Evolutionary conservation across 2,797 vertebrate genomes (phyloP).

Genomic region (Rousettus madagascariensis): DNA sequence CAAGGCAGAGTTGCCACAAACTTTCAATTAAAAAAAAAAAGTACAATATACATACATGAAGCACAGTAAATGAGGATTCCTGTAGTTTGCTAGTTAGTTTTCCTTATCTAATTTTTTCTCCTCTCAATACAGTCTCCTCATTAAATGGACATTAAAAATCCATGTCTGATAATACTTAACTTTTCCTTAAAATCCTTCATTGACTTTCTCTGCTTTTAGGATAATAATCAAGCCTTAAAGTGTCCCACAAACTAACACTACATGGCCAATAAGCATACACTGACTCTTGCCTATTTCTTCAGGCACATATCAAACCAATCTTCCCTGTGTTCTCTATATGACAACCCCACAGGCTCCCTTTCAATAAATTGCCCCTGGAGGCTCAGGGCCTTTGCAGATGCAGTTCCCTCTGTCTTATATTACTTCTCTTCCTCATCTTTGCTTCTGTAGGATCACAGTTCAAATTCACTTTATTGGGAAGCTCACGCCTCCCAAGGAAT

Average conservation of each 20-base stretch:
- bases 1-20: background rate
- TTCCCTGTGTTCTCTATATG: background rate
- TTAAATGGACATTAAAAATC: background rate
- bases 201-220: background rate
- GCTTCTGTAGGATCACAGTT: background rate
- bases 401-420: background rate
- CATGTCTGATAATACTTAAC: background rate
- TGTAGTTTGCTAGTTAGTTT: background rate
- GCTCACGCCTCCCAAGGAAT: background rate
- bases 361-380: background rate
- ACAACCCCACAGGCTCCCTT: background rate
- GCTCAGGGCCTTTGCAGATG: background rate
- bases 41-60: background rate
- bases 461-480: background rate
- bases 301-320: background rate
- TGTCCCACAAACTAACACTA: background rate
- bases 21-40: background rate
- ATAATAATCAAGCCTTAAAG: background rate
- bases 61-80: background rate
- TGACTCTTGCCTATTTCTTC: background rate
- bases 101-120: background rate
- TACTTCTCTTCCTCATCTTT: background rate
- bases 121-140: background rate
- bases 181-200: background rate
- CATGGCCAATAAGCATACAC: background rate